These are phyloP conservation scores for Lichenostomus cassidix DNA, from an alignment of 2,113 vertebrate genomes.

Conservation along the genomic window DNA sequence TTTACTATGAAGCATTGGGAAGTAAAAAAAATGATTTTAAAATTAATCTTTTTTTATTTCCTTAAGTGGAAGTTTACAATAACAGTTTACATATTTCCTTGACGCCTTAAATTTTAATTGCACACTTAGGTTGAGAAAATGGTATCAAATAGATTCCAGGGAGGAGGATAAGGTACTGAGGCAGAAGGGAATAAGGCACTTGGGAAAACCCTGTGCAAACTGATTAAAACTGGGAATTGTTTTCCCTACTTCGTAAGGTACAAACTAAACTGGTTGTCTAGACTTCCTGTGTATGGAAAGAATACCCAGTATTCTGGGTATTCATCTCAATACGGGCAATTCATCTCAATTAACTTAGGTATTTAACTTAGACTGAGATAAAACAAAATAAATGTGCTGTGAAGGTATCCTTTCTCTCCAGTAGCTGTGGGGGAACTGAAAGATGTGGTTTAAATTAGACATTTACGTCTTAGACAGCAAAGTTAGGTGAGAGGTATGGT, in stretches of 20 bases:
- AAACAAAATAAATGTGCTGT: neutral
- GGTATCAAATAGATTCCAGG: neutral
- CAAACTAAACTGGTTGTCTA: neutral
- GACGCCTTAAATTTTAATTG: neutral
- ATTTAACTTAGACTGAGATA: neutral
- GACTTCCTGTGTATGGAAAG: neutral
- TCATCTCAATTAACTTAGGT: neutral
- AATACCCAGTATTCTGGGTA: neutral
- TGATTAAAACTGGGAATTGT: neutral
- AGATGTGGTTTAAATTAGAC: neutral
- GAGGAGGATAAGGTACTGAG: neutral
- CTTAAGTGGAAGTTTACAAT: neutral
- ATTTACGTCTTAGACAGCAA: neutral
- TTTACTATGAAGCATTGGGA: neutral
- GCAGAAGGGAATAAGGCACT: neutral
- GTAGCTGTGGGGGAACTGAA: neutral
- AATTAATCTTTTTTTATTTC: neutral
- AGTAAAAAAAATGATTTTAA: neutral
- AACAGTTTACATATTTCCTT: neutral
- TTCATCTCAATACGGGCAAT: neutral
- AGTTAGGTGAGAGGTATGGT: neutral
- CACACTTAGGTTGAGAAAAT: neutral
- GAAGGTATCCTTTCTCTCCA: neutral
- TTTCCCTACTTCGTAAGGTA: neutral
- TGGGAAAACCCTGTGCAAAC: neutral